A percentile compares a stretch with the other conserved stretches of the same genome.
Conservation (phyloP, 2,888 invertebrate genomes). For the Nasonia oneida region DNA sequence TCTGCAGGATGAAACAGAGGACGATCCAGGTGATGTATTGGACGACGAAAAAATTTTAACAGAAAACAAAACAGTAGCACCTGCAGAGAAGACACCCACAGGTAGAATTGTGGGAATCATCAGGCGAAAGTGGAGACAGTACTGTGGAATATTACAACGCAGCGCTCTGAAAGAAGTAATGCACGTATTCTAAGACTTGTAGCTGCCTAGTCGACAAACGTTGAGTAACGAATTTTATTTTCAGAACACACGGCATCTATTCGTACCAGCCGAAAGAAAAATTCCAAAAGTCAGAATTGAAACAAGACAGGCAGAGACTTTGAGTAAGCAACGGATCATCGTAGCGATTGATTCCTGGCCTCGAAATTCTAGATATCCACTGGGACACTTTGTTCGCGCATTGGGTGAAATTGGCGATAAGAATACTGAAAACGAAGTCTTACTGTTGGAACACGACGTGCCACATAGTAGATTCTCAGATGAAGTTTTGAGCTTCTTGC, state of each 20-base stretch:
- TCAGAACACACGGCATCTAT: constrained; percentile 86
- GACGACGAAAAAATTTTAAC: constrained; percentile 82
- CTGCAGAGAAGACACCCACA: constrained; percentile 79
- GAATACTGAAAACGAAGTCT: constrained; percentile 97
- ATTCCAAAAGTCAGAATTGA: constrained; percentile 98
- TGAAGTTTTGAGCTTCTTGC: constrained; percentile 94
- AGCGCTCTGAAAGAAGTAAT: constrained; percentile 84
- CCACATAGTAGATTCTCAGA: constrained; percentile 98
- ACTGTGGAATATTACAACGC: constrained; percentile 96
- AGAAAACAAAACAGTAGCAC: constrained; percentile 69
- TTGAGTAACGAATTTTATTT: constrained; percentile 33
- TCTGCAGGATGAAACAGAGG: constrained; percentile 86
- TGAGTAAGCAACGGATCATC: constrained; percentile 92
- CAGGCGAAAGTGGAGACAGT: constrained; percentile 97
- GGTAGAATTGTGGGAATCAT: constrained; percentile 96
- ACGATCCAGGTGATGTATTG: constrained; percentile 85
- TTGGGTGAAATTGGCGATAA: constrained; percentile 96
- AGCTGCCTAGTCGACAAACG: background rate
- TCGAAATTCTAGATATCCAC: constrained; percentile 93
- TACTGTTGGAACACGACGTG: constrained; percentile 97
- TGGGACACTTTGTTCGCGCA: constrained; percentile 97
- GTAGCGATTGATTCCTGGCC: constrained; percentile 99
- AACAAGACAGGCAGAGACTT: constrained; percentile 91
- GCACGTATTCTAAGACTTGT: background rate
- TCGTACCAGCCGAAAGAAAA: constrained; percentile 95